A percentile compares a stretch with the other conserved stretches of the same genome.
These are phyloP conservation scores for Latheticus oryzae DNA, from an alignment of 2,888 invertebrate genomes.

Conservation along the genomic window DNA sequence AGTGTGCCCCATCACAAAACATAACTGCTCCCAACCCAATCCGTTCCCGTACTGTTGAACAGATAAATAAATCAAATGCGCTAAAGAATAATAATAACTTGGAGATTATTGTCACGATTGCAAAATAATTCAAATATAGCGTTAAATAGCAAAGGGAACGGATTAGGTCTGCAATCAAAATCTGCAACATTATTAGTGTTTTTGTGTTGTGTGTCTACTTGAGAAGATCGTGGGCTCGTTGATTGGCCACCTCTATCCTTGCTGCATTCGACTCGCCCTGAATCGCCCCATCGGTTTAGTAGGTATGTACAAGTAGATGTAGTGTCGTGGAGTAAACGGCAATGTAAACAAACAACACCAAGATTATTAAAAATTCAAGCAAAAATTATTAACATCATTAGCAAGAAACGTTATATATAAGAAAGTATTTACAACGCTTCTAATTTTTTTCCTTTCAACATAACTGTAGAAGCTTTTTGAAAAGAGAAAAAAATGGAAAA, in stretches of 20 bases:
- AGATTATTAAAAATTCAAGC: constrained; percentile 59
- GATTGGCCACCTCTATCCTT: constrained; percentile 96
- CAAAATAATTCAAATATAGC: neutral
- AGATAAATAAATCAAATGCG: constrained; percentile 1
- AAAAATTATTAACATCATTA: constrained; percentile 27
- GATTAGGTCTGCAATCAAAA: constrained; percentile 47
- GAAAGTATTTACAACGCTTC: constrained; percentile 3
- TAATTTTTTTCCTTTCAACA: neutral
- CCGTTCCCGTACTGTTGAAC: constrained; percentile 47
- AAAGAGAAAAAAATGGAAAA: constrained; percentile 26
- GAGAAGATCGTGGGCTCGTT: constrained; percentile 95
- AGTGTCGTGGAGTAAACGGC: constrained; percentile 60
- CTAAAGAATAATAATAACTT: neutral
- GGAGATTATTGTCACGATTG: constrained; percentile 36
- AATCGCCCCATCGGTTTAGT: constrained; percentile 47
- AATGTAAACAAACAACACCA: constrained; percentile 63
- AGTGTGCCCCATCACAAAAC: constrained; percentile 54
- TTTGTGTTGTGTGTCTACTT: constrained; percentile 74
- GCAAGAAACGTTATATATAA: constrained; percentile 12
- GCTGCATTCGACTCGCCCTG: constrained; percentile 93
- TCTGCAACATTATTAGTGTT: constrained; percentile 53
- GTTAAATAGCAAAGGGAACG: constrained; percentile 41
- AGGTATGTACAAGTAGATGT: constrained; percentile 49
- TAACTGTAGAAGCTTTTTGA: constrained; percentile 43
- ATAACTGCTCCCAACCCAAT: constrained; percentile 40